A percentile compares a stretch with the other conserved stretches of the same genome.
These are phyloP conservation scores for Dryas iulia DNA, from an alignment of 1,140 invertebrate genomes.

Conservation along the genomic window DNA sequence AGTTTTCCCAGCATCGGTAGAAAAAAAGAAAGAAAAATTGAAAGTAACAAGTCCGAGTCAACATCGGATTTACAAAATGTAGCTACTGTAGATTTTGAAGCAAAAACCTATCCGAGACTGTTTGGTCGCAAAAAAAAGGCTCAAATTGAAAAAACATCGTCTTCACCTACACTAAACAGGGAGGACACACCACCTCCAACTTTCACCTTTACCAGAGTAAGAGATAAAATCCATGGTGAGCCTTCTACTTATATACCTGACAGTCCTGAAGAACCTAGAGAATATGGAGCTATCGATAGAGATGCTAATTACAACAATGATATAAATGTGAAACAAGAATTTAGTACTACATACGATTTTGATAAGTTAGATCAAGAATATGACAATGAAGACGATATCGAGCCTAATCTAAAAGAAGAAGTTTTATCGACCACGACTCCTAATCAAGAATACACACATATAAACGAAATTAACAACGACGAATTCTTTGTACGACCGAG, in stretches of 20 bases:
- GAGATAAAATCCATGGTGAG: slow-evolving; percentile 45
- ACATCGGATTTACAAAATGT: slow-evolving; percentile 74
- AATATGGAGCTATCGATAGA: slow-evolving; percentile 60
- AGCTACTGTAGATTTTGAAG: slow-evolving; percentile 84
- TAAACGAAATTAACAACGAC: slow-evolving; percentile 92
- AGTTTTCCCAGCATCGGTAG: slow-evolving; percentile 74
- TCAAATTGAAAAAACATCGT: slow-evolving; percentile 64
- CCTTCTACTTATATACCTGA: slow-evolving; percentile 48
- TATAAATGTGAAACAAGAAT: slow-evolving; percentile 46
- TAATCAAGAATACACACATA: slow-evolving; percentile 74
- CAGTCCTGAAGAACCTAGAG: slow-evolving; percentile 61
- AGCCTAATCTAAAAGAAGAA: slow-evolving; percentile 36
- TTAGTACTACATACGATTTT: slow-evolving; percentile 66
- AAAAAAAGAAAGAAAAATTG: slow-evolving; percentile 60
- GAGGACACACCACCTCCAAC: slow-evolving; percentile 75
- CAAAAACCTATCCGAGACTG: slow-evolving; percentile 87
- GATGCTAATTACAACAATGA: slow-evolving; percentile 44
- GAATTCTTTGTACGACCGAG: slow-evolving; percentile 91
- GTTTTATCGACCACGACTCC: slow-evolving; percentile 55
- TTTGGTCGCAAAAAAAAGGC: slow-evolving; percentile 83
- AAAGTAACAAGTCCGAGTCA: slow-evolving; percentile 64
- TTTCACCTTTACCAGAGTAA: slow-evolving; percentile 69
- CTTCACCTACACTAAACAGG: slow-evolving; percentile 70
- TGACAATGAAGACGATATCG: slow-evolving; percentile 46
- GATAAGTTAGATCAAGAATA: slow-evolving; percentile 62